Conservation (phyloP, 2,797 vertebrate species). For the Gephyroberyx darwinii region DNA sequence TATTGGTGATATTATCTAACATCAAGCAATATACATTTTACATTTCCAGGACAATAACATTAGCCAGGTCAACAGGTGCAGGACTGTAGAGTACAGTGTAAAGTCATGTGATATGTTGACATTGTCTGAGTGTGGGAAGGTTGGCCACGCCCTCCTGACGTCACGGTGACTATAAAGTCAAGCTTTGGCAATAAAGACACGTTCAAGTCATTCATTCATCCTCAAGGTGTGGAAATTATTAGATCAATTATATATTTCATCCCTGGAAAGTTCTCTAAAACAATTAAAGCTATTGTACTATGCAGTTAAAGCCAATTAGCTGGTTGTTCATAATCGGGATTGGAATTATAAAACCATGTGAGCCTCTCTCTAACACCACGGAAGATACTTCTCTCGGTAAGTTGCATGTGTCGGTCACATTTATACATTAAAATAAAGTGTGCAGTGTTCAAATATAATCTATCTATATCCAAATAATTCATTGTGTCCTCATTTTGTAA, state of each 20-base stretch:
- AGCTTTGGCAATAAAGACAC: background rate
- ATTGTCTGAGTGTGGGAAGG: conserved; percentile 8
- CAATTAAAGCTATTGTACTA: conserved; percentile 46
- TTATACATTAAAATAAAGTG: background rate
- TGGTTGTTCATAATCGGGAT: conserved; percentile 58
- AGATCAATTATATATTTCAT: background rate
- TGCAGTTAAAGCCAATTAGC: conserved; percentile 59
- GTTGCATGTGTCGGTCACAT: conserved; percentile 10
- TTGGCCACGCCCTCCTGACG: conserved; percentile 4
- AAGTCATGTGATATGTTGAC: background rate
- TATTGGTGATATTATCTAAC: too few relatives aligned
- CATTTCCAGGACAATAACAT: too few relatives aligned
- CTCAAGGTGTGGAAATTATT: background rate
- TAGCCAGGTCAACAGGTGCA: background rate
- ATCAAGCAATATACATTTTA: too few relatives aligned
- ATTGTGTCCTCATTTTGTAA: too few relatives aligned
- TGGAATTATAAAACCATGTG: conserved; percentile 55
- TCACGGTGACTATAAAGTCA: conserved; percentile 5
- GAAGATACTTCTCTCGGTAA: conserved; percentile 52
- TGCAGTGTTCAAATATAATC: too few relatives aligned
- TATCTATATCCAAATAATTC: too few relatives aligned
- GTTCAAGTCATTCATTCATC: background rate
- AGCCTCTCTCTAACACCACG: conserved; percentile 45
- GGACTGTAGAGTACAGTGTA: background rate
- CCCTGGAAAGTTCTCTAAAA: background rate